A percentile compares a stretch with the other conserved stretches of the same genome.
phyloP scores from a whole-genome alignment of 2,113 vertebrate genomes.

The Burhinus oedicnemus region DNA sequence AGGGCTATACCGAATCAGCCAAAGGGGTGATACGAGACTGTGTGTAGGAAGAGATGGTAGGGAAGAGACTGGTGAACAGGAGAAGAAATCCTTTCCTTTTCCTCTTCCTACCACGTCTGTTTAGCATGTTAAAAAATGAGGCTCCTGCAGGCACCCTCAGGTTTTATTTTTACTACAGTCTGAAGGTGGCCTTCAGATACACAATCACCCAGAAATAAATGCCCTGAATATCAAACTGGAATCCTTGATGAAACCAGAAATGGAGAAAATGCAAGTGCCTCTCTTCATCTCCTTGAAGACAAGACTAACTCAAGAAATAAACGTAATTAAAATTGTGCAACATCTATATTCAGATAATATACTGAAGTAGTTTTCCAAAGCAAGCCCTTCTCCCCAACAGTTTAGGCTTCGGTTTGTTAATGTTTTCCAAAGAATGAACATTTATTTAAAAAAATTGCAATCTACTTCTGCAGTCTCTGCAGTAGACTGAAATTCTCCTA shows the following conservation, averaged over 20 bases:
- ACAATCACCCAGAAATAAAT: background rate
- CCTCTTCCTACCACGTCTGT: background rate
- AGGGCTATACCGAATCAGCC: background rate
- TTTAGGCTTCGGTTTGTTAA: background rate
- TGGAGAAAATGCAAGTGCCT: background rate
- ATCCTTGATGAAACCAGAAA: background rate
- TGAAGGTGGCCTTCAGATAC: background rate
- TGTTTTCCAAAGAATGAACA: background rate
- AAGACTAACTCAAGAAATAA: background rate
- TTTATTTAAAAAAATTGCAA: background rate
- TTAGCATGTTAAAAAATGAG: rapidly evolving
- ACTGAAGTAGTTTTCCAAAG: background rate
- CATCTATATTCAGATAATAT: background rate
- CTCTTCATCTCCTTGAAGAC: background rate
- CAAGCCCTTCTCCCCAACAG: background rate
- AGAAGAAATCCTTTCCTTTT: background rate
- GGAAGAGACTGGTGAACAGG: background rate
- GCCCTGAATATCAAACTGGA: background rate
- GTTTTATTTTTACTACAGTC: background rate
- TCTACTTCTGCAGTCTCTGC: background rate
- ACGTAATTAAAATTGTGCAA: background rate
- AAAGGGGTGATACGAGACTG: background rate
- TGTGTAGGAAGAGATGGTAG: background rate
- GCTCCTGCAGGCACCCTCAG: background rate
- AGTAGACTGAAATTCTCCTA: background rate